Percentiles rank a stretch among this genome's conserved stretches.
phyloP scores from a whole-genome alignment of 2,797 vertebrate genomes.

The Aplochiton taeniatus region DNA sequence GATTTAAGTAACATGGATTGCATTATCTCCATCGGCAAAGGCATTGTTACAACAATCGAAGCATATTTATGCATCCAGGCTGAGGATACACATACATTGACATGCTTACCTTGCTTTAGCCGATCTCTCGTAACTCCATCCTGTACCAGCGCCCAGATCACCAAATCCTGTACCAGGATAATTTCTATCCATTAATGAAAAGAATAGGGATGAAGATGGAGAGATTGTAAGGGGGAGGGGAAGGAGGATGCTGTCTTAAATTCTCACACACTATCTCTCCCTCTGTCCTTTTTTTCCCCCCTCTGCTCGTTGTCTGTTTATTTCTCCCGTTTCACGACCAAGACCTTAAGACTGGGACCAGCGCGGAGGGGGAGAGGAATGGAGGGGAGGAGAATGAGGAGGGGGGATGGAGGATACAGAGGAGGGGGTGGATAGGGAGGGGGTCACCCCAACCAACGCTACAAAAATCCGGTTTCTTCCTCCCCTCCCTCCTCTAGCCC shows the following conservation, averaged over 20 bases:
- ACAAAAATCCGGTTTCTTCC: slow-evolving; percentile 64
- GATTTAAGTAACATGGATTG: slow-evolving; percentile 37
- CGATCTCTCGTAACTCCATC: slow-evolving; percentile 81
- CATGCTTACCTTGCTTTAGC: slow-evolving; percentile 77
- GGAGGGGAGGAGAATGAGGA: slow-evolving; percentile 58
- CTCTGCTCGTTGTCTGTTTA: slow-evolving; percentile 72
- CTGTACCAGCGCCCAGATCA: slow-evolving; percentile 77
- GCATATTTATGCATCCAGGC: slow-evolving; percentile 37
- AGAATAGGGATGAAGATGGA: slow-evolving; percentile 71
- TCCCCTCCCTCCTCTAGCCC: slow-evolving; percentile 61
- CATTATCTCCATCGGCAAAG: slow-evolving; percentile 42
- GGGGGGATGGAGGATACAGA: slow-evolving; percentile 36
- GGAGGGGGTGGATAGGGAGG: slow-evolving; percentile 38
- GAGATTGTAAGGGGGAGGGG: slow-evolving; percentile 68
- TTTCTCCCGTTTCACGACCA: slow-evolving; percentile 77
- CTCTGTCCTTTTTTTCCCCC: slow-evolving; percentile 50
- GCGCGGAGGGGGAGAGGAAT: slow-evolving; percentile 63
- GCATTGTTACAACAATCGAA: slow-evolving; percentile 60
- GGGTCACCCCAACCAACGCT: slow-evolving; percentile 70
- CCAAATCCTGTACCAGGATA: slow-evolving; percentile 79
- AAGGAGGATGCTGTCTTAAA: slow-evolving; percentile 67
- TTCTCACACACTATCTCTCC: slow-evolving; percentile 57
- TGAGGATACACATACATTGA: slow-evolving; percentile 33
- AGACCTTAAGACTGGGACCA: slow-evolving; percentile 74
- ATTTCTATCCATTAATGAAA: slow-evolving; percentile 82